Base-by-base conservation (phyloP, 1,140 invertebrate species). In the Neomicropteryx cornuta region DNA sequence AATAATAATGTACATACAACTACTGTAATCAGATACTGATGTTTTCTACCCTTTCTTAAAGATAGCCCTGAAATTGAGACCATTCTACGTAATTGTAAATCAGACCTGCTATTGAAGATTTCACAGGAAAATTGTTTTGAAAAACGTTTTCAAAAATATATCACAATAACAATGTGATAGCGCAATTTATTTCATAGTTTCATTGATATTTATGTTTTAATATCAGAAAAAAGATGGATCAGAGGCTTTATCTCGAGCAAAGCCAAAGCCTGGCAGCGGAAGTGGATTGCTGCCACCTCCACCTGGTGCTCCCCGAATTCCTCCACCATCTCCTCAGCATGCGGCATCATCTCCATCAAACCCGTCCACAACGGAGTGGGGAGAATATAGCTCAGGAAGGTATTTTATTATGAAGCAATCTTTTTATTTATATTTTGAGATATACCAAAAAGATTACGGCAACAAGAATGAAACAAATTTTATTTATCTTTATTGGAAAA, bases 151-250 rank as follows among this genome's bases (percentile, higher is more conserved):
- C 36, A 35, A 35, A n/a, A n/a, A n/a, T n/a, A n/a, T n/a, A n/a
- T n/a, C n/a, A n/a, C n/a, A n/a, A n/a, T n/a, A n/a, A n/a, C n/a
- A n/a, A n/a, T n/a, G n/a, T n/a, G n/a, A n/a, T n/a, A n/a, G n/a
- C n/a, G n/a, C n/a, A n/a, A n/a, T n/a, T n/a, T n/a, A n/a, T n/a
- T n/a, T n/a, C n/a, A n/a, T n/a, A n/a, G n/a, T n/a, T n/a, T n/a
- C n/a, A n/a, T n/a, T n/a, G n/a, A 16, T 36, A 20, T 36, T 36
- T 36, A 36, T 14, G 24, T 35, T 18, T 23, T 43, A 16, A 53
- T 55, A 61, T 23, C 48, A 91, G 84, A 89, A 88, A 77, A 93
- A 89, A 72, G 86, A 91, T 67, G 83, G 84, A 5, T 78, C 76
- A 47, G 84, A 87, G 49, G 71, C 68, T 35, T 50, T 67, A 50